phyloP scores from a whole-genome alignment of 2,888 invertebrate species.

The Drepanosiphum platanoidis region DNA sequence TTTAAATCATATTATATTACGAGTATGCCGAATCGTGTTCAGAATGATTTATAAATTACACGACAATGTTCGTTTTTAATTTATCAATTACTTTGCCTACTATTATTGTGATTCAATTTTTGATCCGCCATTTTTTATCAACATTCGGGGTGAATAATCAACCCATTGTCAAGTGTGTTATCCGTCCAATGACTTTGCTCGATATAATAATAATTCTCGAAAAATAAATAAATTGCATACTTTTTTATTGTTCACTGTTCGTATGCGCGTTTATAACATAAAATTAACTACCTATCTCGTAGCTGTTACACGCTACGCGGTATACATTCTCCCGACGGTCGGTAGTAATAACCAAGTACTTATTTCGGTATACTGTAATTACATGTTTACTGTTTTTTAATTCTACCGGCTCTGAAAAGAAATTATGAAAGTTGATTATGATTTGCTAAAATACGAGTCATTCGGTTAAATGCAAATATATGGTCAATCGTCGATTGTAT shows the following conservation, averaged over 20 bases:
- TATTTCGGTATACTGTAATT: background rate
- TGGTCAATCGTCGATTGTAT: no score
- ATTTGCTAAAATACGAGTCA: background rate
- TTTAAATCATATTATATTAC: background rate
- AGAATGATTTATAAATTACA: background rate
- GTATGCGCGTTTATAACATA: background rate
- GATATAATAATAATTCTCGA: background rate
- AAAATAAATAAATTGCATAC: background rate
- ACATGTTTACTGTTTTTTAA: background rate
- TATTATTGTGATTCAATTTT: background rate
- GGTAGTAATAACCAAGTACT: background rate
- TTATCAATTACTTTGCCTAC: no score
- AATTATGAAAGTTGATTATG: background rate
- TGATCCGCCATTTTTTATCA: background rate
- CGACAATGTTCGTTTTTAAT: background rate
- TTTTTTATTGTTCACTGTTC: background rate
- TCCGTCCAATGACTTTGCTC: background rate
- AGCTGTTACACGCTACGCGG: background rate
- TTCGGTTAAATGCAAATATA: background rate
- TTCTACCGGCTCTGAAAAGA: background rate
- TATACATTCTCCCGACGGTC: background rate
- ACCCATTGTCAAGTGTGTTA: background rate
- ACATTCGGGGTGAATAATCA: background rate
- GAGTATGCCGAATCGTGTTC: background rate
- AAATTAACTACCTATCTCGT: background rate